These are phyloP conservation scores for Bombylius major DNA, from an alignment of 2,888 invertebrate species.

Conservation along the genomic window DNA sequence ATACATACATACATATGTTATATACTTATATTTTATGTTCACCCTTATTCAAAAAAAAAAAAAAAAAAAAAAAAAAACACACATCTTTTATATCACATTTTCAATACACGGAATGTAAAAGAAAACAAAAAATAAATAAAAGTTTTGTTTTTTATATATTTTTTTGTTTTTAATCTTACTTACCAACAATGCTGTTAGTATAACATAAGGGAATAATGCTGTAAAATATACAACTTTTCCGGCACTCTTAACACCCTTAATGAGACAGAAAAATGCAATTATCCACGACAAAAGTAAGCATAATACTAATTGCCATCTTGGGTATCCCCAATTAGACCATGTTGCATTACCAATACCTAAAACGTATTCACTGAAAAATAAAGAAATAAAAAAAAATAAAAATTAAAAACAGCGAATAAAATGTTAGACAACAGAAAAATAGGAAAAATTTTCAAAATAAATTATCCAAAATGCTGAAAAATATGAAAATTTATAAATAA, in stretches of 20 bases:
- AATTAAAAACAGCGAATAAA: background rate
- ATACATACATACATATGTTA: no score
- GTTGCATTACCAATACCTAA: slow-evolving; percentile 55
- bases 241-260: slow-evolving; percentile 79
- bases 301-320: slow-evolving; percentile 72
- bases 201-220: slow-evolving; percentile 57
- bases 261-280: slow-evolving; percentile 73
- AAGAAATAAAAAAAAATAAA: slow-evolving; percentile 7
- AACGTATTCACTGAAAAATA: slow-evolving; percentile 54
- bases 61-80: no score
- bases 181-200: slow-evolving; percentile 48
- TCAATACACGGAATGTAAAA: no score
- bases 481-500: no score
- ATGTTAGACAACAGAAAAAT: no score
- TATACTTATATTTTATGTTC: no score
- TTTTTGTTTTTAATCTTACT: slow-evolving; percentile 5
- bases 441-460: no score
- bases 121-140: no score
- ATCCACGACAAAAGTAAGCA: slow-evolving; percentile 70
- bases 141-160: background rate
- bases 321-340: slow-evolving; percentile 60
- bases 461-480: no score
- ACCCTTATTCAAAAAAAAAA: no score
- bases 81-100: no score
- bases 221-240: slow-evolving; percentile 75